phyloP scores from a whole-genome alignment of 2,113 vertebrate species.

The Cyanistes caeruleus region DNA sequence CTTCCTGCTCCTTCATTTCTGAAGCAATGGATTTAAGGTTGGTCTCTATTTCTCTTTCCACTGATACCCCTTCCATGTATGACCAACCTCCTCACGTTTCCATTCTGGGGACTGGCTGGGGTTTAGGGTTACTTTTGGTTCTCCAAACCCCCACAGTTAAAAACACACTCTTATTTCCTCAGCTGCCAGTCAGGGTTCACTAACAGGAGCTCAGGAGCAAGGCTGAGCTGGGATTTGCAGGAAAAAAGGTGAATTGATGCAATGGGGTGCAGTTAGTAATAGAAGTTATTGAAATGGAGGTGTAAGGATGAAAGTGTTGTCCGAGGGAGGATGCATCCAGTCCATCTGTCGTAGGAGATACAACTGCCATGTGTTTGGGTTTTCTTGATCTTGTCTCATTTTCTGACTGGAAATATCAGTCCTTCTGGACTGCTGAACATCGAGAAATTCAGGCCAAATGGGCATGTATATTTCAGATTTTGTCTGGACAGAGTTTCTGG shows the following conservation, averaged over 20 bases:
- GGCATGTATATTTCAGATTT: not conserved
- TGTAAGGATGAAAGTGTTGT: not conserved
- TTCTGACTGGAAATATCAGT: slow-evolving; percentile 7
- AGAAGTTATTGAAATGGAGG: not conserved
- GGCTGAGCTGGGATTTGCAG: not conserved
- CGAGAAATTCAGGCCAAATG: not conserved
- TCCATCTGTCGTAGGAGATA: not conserved
- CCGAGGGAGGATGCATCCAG: not conserved
- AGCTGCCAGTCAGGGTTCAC: not conserved
- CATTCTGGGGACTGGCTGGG: not conserved
- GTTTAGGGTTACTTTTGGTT: not conserved
- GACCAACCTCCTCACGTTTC: not conserved
- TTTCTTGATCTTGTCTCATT: not conserved
- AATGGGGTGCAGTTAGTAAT: not conserved
- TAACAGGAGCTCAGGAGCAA: not conserved
- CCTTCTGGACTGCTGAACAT: not conserved
- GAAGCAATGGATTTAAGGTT: not conserved
- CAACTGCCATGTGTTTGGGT: not conserved
- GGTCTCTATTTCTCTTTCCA: not conserved
- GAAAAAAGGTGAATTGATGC: not conserved
- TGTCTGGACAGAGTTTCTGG: not conserved
- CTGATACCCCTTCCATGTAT: not conserved
- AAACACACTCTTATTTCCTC: not conserved
- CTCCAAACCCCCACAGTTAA: not conserved
- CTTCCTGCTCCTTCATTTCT: not conserved